Evolutionary conservation across 2,113 vertebrate genomes (phyloP).

Genomic region (Ptychochromis oligacanthus): DNA sequence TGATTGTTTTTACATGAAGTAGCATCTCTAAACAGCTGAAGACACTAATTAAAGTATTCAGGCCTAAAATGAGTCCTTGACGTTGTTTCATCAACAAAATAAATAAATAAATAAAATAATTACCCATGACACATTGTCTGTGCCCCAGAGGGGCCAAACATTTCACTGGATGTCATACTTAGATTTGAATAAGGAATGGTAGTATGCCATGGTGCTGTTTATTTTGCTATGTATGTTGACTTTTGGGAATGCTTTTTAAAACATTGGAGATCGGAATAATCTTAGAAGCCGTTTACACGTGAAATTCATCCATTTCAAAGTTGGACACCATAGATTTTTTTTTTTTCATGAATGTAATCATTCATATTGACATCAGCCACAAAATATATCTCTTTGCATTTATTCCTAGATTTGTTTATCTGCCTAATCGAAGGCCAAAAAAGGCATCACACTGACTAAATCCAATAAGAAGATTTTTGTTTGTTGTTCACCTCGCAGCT

Average conservation of each 20-base stretch:
- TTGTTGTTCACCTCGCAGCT: background rate
- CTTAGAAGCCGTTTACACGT: background rate
- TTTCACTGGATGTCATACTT: too few species aligned
- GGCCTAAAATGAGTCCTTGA: background rate
- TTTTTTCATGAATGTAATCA: background rate
- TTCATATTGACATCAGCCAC: background rate
- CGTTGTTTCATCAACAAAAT: background rate
- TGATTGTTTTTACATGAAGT: background rate
- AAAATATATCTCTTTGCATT: background rate
- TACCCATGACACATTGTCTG: too few species aligned
- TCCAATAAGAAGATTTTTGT: background rate
- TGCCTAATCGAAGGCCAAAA: background rate
- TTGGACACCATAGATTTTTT: background rate
- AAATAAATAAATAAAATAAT: too few species aligned
- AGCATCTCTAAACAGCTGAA: slow-evolving; percentile 10
- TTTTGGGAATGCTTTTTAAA: background rate
- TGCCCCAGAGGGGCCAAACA: too few species aligned
- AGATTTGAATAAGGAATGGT: too few species aligned
- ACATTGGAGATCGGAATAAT: background rate
- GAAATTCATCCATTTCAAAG: background rate
- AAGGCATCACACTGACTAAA: background rate
- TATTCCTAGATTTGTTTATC: background rate
- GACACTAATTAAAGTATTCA: background rate
- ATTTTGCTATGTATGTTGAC: background rate
- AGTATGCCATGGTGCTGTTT: background rate